Evolutionary conservation across 2,888 invertebrate genomes (phyloP).

Genomic region (Salpingus planirostris): DNA sequence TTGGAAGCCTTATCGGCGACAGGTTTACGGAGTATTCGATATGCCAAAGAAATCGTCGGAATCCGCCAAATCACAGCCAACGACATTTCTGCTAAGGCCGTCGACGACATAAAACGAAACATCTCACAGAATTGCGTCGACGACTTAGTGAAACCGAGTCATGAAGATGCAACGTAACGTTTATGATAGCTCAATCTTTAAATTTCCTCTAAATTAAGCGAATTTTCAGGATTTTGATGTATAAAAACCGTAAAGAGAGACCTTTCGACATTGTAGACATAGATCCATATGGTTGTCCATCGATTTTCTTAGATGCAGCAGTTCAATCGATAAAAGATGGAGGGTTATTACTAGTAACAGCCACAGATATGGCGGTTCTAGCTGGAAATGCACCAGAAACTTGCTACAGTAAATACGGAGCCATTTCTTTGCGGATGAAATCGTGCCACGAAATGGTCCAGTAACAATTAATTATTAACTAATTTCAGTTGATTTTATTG

Average conservation of each 20-base stretch:
- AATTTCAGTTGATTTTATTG: constrained; percentile 1
- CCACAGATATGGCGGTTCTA: constrained; percentile 93
- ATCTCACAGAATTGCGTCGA: constrained; percentile 65
- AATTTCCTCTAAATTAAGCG: constrained; percentile 2
- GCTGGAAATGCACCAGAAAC: constrained; percentile 95
- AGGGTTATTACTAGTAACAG: constrained; percentile 87
- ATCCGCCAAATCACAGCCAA: constrained; percentile 79
- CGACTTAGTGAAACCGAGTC: constrained; percentile 62
- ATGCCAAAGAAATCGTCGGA: constrained; percentile 88
- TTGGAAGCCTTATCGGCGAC: constrained; percentile 94
- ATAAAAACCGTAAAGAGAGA: constrained; percentile 58
- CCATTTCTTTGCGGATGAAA: constrained; percentile 75
- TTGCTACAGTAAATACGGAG: constrained; percentile 86
- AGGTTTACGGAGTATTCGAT: constrained; percentile 89
- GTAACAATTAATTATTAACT: constrained; percentile 18
- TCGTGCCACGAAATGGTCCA: constrained; percentile 90
- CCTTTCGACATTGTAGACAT: constrained; percentile 87
- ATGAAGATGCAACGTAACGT: constrained; percentile 80
- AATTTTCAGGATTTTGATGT: constrained; percentile 70
- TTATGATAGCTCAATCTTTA: constrained; percentile 4
- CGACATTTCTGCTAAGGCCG: constrained; percentile 78
- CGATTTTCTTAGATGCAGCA: constrained; percentile 83
- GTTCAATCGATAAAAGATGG: constrained; percentile 72
- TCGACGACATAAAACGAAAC: constrained; percentile 78
- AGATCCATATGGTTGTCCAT: constrained; percentile 96